Conservation (phyloP, 64 coral and sea anemone species). For the Stichodactyla helianthus region DNA sequence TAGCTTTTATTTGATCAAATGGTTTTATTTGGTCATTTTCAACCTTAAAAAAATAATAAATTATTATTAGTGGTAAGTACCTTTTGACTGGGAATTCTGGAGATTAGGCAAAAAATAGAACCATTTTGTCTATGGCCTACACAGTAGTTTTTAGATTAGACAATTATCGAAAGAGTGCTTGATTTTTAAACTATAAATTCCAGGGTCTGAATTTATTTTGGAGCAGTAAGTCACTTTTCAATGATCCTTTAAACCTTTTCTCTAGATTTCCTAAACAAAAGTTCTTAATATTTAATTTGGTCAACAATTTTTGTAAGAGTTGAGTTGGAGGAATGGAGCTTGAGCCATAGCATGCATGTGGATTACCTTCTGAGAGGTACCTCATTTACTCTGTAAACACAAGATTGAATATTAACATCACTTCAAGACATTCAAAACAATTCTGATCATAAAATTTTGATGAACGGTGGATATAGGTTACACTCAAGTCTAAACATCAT, state of each 20-base stretch:
- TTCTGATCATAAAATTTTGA: slow-evolving; percentile 5
- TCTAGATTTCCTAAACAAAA: slow-evolving; percentile 3
- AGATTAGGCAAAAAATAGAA: background rate
- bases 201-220: background rate
- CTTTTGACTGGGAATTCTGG: background rate
- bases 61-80: background rate
- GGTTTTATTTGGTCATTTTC: background rate
- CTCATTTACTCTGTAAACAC: background rate
- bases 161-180: too few species aligned
- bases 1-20: background rate
- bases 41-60: background rate
- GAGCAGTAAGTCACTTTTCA: too few species aligned
- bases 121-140: background rate
- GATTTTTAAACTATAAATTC: background rate
- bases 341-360: background rate
- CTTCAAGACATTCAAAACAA: background rate
- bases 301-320: background rate
- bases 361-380: background rate
- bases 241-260: background rate
- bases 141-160: background rate
- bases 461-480: background rate
- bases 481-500: background rate
- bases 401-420: background rate
- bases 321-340: background rate
- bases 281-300: background rate